A percentile compares a stretch with the other conserved stretches of the same genome.
Conservation (phyloP, 2,113 vertebrate species). For the Phoxinus phoxinus region DNA sequence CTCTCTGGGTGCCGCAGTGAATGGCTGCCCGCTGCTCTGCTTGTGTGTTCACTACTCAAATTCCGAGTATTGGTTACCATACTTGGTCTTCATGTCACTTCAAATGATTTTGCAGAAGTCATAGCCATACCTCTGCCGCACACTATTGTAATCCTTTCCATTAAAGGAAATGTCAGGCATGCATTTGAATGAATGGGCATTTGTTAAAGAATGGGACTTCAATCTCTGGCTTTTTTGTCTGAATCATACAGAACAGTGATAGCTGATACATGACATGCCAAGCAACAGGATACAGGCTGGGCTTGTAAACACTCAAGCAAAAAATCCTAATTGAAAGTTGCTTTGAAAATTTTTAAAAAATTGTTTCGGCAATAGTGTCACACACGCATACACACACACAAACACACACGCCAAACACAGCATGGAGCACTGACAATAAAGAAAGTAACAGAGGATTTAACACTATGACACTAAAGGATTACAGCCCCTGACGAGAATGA, state of each 20-base stretch:
- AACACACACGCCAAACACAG: constrained; percentile 1
- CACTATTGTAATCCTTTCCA: not conserved
- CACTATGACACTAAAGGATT: constrained; percentile 5
- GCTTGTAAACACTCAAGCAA: not conserved
- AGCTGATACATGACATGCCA: not conserved
- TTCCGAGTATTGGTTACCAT: too few relatives aligned
- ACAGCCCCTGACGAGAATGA: constrained; percentile 8
- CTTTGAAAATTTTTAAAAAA: constrained; percentile 12
- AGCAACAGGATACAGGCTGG: not conserved
- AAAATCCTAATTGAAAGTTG: not conserved
- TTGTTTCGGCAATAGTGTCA: not conserved
- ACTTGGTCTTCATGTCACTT: too few relatives aligned
- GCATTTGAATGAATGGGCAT: not conserved
- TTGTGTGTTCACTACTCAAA: too few relatives aligned
- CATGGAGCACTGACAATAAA: not conserved
- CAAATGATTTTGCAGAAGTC: not conserved
- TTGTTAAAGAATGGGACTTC: not conserved
- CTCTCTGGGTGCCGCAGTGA: too few relatives aligned
- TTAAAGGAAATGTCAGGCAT: constrained; percentile 1
- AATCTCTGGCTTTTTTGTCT: not conserved
- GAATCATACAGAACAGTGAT: not conserved
- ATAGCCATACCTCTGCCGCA: not conserved
- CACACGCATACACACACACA: not conserved
- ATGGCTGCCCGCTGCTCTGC: too few relatives aligned
- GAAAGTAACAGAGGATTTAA: constrained; percentile 7